Evolutionary conservation across 1,140 invertebrate species (phyloP), one percentile per base, ranked within the genome.

Genomic region (Rhizoglyphus robini): DNA sequence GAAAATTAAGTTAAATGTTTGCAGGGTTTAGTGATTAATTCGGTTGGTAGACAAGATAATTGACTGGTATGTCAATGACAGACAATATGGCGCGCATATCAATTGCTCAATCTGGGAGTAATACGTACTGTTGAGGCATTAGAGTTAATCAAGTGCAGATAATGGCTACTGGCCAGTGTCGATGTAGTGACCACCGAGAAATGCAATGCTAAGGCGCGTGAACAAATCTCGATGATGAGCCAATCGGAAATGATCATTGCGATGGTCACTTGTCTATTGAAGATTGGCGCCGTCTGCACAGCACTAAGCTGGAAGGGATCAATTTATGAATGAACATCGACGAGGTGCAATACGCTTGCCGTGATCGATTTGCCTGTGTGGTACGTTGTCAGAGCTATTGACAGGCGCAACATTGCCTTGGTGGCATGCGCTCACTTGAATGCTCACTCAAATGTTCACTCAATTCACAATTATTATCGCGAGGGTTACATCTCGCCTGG

Each of bases 171-270:
- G 8, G 20, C 23, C 8, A 32, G 20, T 54, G 15, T 46, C 23
- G 41, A 23, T 46, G 15, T 23, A 23, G 23, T 46, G 41, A 23
- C 23, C 41, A 23, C 15, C 41, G 41, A 23, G 15, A 46, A 58
- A 3, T 13, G 29, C n/a, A n/a, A 58, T 58, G 54, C 2, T 58
- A 23, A 58, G 15, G n/a, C n/a, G n/a, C n/a, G n/a, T n/a, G n/a
- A n/a, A n/a, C n/a, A n/a, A n/a, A n/a, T n/a, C n/a, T 11, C 36
- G 58, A 60, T 60, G 58, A 60, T 60, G 51, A 54, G 51, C 8
- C 20, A 20, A 54, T 54, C 51, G 51, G 23, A 54, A 54, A 54
- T 32, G 23, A 20, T 23, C 8, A 32, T 32, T 54, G 51, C 51
- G 51, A 54, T 54, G 51, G 23, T 20, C 8, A 54, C 41, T 15